These are phyloP conservation scores for Loxodonta africana DNA, from an alignment of 2,113 vertebrate species.

Conservation along the genomic window DNA sequence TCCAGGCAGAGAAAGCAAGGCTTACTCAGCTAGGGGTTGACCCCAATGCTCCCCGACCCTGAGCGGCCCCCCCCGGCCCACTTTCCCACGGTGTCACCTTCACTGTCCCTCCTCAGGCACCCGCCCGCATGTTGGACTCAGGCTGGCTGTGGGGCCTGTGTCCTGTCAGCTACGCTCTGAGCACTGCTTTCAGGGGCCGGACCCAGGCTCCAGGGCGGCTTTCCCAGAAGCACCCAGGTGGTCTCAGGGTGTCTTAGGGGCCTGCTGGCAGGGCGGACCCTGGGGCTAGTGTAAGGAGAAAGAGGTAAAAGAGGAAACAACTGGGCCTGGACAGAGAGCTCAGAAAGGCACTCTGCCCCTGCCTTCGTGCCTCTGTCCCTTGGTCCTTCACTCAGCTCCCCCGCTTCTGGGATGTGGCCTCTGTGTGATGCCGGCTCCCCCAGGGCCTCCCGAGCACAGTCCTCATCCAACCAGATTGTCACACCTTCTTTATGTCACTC, in stretches of 20 bases:
- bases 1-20: not conserved
- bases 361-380: fast-evolving
- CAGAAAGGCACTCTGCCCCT: not conserved
- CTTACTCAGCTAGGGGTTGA: not conserved
- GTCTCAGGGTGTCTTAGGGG: not conserved
- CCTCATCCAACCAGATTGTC: fast-evolving
- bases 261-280: not conserved
- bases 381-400: fast-evolving
- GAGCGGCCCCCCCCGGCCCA: not conserved
- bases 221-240: not conserved
- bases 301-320: fast-evolving
- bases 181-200: not conserved
- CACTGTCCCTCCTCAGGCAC: not conserved
- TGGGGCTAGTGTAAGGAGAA: not conserved
- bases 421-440: fast-evolving
- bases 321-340: fast-evolving
- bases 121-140: not conserved
- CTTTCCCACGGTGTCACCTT: not conserved
- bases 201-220: too few relatives aligned
- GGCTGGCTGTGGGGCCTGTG: too few relatives aligned
- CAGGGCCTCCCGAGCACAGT: not conserved
- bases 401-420: fast-evolving
- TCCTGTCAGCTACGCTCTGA: not conserved
- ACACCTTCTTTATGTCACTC: not conserved
- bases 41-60: not conserved